Conservation (phyloP, 2,888 invertebrate species). For the Lacanobia wlatinum region DNA sequence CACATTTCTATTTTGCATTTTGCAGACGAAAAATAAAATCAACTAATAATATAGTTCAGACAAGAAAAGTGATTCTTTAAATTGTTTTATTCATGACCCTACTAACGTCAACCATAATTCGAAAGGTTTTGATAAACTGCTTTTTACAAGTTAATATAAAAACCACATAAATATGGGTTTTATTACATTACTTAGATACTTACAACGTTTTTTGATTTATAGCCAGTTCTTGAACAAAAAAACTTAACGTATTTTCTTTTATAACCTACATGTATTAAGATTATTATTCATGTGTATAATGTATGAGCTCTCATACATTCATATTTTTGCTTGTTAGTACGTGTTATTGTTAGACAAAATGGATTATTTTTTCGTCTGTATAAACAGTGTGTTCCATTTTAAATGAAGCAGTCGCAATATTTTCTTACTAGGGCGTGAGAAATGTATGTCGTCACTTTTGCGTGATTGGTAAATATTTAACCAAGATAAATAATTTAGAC, state of each 20-base stretch:
- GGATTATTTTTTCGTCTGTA: constrained; percentile 29
- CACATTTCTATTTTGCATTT: too few relatives aligned
- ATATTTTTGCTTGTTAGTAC: constrained; percentile 46
- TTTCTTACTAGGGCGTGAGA: background rate
- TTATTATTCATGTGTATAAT: constrained; percentile 56
- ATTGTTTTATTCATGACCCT: constrained; percentile 16
- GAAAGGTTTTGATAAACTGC: constrained; percentile 34
- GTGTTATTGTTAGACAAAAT: constrained; percentile 46
- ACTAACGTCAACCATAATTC: constrained; percentile 33
- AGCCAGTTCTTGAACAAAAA: constrained; percentile 38
- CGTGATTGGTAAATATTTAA: background rate
- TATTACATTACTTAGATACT: constrained; percentile 53
- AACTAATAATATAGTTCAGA: background rate
- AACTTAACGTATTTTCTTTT: constrained; percentile 49
- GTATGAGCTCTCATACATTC: constrained; percentile 49
- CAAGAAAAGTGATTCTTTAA: constrained; percentile 8
- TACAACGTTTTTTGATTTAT: constrained; percentile 51
- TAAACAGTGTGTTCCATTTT: constrained; percentile 8
- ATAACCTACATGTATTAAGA: constrained; percentile 53
- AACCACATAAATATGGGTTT: constrained; percentile 43
- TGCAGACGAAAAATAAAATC: too few relatives aligned
- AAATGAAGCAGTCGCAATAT: background rate
- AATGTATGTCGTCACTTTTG: background rate
- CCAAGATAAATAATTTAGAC: background rate
- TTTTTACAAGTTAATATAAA: constrained; percentile 19